A percentile compares a stretch with the other conserved stretches of the same genome.
These are phyloP conservation scores for Anaspis maculata DNA, from an alignment of 2,888 invertebrate species.

Conservation along the genomic window DNA sequence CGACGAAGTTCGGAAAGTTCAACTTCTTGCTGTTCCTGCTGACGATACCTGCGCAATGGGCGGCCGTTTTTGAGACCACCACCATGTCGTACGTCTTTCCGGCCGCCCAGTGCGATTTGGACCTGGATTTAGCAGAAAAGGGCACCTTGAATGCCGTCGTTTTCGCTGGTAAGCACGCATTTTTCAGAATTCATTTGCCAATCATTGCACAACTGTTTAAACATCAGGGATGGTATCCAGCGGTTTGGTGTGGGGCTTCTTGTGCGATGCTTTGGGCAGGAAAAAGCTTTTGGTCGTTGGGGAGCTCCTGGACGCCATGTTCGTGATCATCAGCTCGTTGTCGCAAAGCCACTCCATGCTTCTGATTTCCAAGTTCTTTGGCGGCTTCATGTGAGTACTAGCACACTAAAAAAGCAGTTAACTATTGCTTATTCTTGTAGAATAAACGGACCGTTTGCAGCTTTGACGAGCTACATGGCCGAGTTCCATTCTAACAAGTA, in stretches of 20 bases:
- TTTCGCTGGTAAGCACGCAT: constrained; percentile 62
- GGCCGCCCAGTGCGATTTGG: constrained; percentile 62
- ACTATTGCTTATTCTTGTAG: too few species aligned
- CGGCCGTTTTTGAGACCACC: constrained; percentile 60
- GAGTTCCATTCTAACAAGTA: constrained; percentile 63
- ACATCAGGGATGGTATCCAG: constrained; percentile 73
- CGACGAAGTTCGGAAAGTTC: constrained; percentile 2
- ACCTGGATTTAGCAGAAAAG: constrained; percentile 56
- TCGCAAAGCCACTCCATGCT: constrained; percentile 58
- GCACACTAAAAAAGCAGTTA: too few species aligned
- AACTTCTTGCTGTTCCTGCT: constrained; percentile 54
- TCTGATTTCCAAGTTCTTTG: constrained; percentile 60
- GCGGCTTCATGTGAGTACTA: constrained; percentile 71
- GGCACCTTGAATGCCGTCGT: constrained; percentile 60
- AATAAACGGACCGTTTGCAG: constrained; percentile 64
- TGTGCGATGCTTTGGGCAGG: constrained; percentile 63
- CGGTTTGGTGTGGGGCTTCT: constrained; percentile 64
- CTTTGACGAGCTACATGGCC: constrained; percentile 61
- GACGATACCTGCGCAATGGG: constrained; percentile 54
- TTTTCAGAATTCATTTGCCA: constrained; percentile 5
- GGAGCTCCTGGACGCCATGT: constrained; percentile 51
- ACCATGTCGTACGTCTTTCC: constrained; percentile 63
- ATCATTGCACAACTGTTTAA: constrained; percentile 36
- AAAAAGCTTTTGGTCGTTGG: constrained; percentile 57
- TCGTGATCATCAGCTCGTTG: constrained; percentile 53